Evolutionary conservation across 2,113 vertebrate species (phyloP).

Genomic region (Scomber japonicus): DNA sequence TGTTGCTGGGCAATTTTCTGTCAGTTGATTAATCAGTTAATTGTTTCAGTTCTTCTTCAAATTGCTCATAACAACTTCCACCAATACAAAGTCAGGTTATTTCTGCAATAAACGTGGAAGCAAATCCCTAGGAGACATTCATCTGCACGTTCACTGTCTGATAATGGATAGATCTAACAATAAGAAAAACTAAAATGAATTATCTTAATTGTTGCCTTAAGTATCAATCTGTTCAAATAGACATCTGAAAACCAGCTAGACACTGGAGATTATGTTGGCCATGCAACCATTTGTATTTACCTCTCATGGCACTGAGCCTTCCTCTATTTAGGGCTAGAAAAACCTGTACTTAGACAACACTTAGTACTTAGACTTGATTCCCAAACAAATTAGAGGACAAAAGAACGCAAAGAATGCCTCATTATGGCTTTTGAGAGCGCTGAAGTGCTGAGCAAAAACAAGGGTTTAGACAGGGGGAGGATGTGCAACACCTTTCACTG

Average conservation of each 20-base stretch:
- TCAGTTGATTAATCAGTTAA: no score
- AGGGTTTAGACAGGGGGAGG: conserved; percentile 33
- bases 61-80: no score
- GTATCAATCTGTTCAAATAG: no score
- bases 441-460: conserved; percentile 29
- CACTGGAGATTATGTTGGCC: background rate
- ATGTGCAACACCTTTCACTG: conserved; percentile 46
- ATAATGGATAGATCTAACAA: no score
- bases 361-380: background rate
- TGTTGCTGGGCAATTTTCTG: no score
- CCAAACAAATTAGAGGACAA: conserved; percentile 50
- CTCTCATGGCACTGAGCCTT: conserved; percentile 10
- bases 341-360: conserved; percentile 33
- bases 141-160: no score
- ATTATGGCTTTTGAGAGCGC: conserved; percentile 62
- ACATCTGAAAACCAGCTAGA: no score
- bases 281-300: background rate
- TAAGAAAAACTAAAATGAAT: background rate
- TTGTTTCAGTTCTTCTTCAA: no score
- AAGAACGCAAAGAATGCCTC: conserved; percentile 54
- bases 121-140: no score
- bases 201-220: no score
- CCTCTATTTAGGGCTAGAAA: background rate
- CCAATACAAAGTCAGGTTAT: no score
- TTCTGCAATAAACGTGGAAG: no score